These are phyloP conservation scores for Eulemur rubriventer DNA, from an alignment of 2,797 vertebrate genomes.

Conservation along the genomic window DNA sequence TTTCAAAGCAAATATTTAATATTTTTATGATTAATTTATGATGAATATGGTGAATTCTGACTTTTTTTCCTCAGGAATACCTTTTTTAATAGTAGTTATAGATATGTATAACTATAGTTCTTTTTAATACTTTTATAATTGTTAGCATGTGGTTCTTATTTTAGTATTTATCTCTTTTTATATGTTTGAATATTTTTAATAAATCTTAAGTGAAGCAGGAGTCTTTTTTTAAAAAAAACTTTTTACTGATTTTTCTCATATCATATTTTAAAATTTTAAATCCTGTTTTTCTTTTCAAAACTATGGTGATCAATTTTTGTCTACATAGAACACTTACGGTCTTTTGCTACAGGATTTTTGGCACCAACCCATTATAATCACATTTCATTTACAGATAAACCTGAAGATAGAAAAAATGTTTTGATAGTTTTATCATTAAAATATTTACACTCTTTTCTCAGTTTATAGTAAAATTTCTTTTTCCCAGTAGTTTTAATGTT, in stretches of 20 bases:
- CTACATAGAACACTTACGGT: not conserved
- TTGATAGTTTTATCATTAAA: not conserved
- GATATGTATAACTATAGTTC: not conserved
- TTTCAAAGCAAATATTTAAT: not conserved
- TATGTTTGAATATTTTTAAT: not conserved
- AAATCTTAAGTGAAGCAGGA: not conserved
- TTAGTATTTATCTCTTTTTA: not conserved
- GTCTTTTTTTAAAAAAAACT: not conserved
- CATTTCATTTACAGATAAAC: not conserved
- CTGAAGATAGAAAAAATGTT: not conserved
- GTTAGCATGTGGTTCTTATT: not conserved
- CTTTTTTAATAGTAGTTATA: not conserved
- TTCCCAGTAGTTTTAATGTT: not conserved
- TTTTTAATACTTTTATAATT: not conserved
- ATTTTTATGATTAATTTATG: not conserved
- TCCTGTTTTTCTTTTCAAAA: not conserved
- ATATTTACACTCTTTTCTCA: not conserved
- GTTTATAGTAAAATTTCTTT: not conserved
- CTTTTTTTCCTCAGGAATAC: not conserved
- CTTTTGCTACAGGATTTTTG: not conserved
- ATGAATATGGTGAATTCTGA: not conserved
- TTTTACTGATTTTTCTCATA: not conserved
- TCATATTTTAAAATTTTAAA: slow-evolving; percentile 9
- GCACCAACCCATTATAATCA: not conserved
- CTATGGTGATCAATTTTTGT: not conserved